Conservation (phyloP, 2,888 invertebrate species). For the Macropis europaea region DNA sequence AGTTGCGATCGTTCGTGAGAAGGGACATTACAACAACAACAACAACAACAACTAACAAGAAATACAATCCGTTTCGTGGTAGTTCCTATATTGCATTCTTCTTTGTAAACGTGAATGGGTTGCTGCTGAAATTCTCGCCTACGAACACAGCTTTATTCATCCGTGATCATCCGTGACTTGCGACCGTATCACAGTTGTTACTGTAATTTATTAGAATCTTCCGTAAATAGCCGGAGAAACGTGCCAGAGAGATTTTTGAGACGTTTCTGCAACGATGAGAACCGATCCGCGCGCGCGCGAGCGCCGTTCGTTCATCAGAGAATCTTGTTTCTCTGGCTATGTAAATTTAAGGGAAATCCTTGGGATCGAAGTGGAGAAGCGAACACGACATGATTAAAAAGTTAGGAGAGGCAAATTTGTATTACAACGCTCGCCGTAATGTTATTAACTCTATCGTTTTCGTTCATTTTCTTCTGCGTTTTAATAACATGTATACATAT, state of each 20-base stretch:
- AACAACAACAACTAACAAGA: constrained; percentile 8
- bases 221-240: neutral
- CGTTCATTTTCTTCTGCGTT: neutral
- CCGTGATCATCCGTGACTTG: constrained; percentile 22
- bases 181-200: constrained; percentile 16
- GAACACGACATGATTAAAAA: neutral
- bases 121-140: constrained; percentile 36
- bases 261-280: neutral
- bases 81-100: constrained; percentile 54
- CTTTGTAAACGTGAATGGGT: constrained; percentile 49
- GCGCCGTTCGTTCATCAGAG: constrained; percentile 3
- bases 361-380: neutral
- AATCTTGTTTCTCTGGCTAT: neutral
- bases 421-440: neutral
- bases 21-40: constrained; percentile 25
- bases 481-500: too few relatives aligned
- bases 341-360: neutral
- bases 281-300: neutral
- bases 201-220: constrained; percentile 14
- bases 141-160: constrained; percentile 29
- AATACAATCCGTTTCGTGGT: constrained; percentile 44
- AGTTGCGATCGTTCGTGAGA: constrained; percentile 46
- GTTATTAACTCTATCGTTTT: neutral
- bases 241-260: constrained; percentile 1
- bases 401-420: constrained; percentile 24